Base-by-base conservation (phyloP, 2,797 vertebrate species). In the Oryzias sinensis region DNA sequence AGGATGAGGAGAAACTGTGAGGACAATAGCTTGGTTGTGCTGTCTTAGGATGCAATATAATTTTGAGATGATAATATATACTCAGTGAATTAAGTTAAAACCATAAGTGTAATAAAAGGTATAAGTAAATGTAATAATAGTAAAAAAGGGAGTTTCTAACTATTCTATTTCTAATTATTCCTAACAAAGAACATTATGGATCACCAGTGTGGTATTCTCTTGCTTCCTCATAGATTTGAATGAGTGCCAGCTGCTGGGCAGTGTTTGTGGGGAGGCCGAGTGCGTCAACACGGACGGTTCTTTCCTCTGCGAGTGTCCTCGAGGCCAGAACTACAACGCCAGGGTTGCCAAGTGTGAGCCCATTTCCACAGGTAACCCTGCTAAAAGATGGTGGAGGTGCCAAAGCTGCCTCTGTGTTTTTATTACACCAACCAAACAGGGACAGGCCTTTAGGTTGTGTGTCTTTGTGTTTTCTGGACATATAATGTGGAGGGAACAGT, bases 201-300 rank as follows among this genome's bases (percentile, higher is more conserved):
- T n/a, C 18, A 22, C 4, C 11, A 43, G 4, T 33, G 20, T 22
- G 20, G 20, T n/a, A 7, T 46, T 65, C 9, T 69, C 17, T 18
- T 43, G 9, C 15, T 51, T n/a, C 29, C 85, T 71, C 56, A 40
- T 88, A 99, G 97, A 99, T 82, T 92, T 97, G 80, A 96, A 99
- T 18, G 97, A 99, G 86, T 98, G 97, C 76, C 93, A 95, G 64
- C 89, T 96, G 86, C 87, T 98, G 72, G 93, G 91, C 56, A 89
- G 93, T 9, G 93, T 98, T 59, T 99, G 97, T 71, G 96, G 96
- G 0, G 95, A 97, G 76, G 97, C 96, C 18, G 89, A 91, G 74
- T 99, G 97, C 83, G 91, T 96, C 81, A 98, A 99, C 2, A 86
- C 91, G 0, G 94, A 97, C 3, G 96, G 97, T 1, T 92, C 95